phyloP scores from a whole-genome alignment of 2,113 vertebrate species.

The Orthochromis malagaraziensis region DNA sequence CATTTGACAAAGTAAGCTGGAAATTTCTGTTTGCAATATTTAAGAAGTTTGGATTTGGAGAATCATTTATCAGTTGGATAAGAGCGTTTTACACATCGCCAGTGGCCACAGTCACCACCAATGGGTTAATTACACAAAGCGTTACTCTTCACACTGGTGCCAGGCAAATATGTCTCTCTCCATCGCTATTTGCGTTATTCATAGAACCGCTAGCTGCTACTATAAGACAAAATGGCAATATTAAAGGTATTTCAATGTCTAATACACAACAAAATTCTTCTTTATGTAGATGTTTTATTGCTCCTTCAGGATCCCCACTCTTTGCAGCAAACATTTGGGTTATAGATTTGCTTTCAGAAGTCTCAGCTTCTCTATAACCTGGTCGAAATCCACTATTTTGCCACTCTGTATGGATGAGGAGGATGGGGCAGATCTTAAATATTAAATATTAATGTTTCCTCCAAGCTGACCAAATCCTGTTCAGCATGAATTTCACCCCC shows the following conservation, averaged over 20 bases:
- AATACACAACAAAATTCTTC: not conserved
- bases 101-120: not conserved
- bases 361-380: not conserved
- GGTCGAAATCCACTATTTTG: not conserved
- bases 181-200: not conserved
- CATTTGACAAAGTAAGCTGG: not conserved
- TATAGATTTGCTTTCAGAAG: not conserved
- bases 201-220: not conserved
- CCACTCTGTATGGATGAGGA: not conserved
- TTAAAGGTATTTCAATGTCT: not conserved
- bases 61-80: not conserved
- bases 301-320: not conserved
- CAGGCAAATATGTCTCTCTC: not conserved
- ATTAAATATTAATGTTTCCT: not conserved
- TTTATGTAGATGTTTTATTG: not conserved
- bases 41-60: not conserved
- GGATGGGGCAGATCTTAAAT: not conserved
- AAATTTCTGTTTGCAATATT: not conserved
- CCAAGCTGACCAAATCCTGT: not conserved
- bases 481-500: not conserved
- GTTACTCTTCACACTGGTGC: not conserved
- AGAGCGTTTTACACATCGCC: not conserved
- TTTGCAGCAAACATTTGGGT: not conserved
- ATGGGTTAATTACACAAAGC: not conserved
- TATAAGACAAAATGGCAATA: not conserved